Conservation (phyloP, 2,797 vertebrate species). For the Micropoecilia bifurca region DNA sequence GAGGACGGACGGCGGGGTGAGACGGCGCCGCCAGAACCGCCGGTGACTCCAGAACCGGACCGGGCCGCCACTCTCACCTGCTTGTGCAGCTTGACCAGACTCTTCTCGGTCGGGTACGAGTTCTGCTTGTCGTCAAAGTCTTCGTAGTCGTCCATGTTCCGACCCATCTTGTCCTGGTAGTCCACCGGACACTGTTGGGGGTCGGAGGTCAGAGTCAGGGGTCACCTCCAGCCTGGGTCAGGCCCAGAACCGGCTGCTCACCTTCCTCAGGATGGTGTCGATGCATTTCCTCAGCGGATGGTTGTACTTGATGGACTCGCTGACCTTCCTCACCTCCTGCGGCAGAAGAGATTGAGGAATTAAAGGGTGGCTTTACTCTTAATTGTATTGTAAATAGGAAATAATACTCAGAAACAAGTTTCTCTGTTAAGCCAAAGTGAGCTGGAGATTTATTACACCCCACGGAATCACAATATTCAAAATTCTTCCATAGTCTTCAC, state of each 20-base stretch:
- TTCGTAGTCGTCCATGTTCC: constrained; percentile 98
- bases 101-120: constrained; percentile 92
- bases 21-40: no score
- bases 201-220: neutral
- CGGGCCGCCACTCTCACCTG: constrained; percentile 82
- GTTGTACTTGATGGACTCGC: constrained; percentile 95
- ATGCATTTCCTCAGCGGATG: constrained; percentile 94
- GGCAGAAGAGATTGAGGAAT: no score
- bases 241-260: constrained; percentile 50
- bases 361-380: no score
- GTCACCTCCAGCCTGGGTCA: neutral
- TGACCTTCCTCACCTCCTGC: constrained; percentile 95
- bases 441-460: no score
- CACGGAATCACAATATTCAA: no score
- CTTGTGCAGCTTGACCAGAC: constrained; percentile 94
- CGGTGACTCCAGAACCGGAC: neutral
- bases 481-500: no score
- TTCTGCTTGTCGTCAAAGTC: constrained; percentile 96
- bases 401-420: no score
- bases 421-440: no score
- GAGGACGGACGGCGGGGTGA: constrained; percentile 1
- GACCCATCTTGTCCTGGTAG: constrained; percentile 97
- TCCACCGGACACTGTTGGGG: constrained; percentile 89
- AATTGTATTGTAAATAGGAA: no score
- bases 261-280: constrained; percentile 95